Base-by-base conservation (phyloP, 2,797 vertebrate genomes). In the Lagodon rhomboides region DNA sequence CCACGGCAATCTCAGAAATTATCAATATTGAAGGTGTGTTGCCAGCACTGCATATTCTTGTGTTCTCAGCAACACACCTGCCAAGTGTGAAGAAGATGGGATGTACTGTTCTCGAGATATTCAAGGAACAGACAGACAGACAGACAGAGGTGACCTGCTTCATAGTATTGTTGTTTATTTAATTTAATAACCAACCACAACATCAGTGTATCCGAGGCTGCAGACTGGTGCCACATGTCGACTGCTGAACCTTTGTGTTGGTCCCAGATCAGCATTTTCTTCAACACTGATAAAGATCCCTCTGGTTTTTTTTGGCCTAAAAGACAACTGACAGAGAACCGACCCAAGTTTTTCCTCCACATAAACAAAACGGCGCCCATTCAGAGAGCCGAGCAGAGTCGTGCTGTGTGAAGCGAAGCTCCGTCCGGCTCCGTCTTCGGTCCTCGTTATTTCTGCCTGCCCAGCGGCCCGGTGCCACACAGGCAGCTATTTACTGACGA, bases 401-500 rank as follows among this genome's bases (percentile, higher is more conserved):
- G 64, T 51, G 65, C 79, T 83, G 86, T 79, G 85, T 91, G 83
- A 85, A 92, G 81, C 13, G 75, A 80, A 49, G 86, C 79, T 89
- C 85, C 88, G 91, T 89, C 89, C 89, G 92, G 82, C 86, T 80
- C 77, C 22, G 15, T 87, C 80, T 50, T 79, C 73, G 65, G 68
- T 76, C 83, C 88, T 91, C 86, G 84, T 93, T 92, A 91, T 91
- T 86, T 83, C 77, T 87, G 70, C 75, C 80, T 83, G 84, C 82
- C 82, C 90, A 89, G 66, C 79, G 89, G 82, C 86, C 82, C 79
- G 76, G 70, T 16, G 85, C 79, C 85, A 87, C 88, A 86, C 86
- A 86, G 79, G 69, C 86, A 84, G 85, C 81, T 77, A 80, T 89
- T 87, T 85, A 86, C 87, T 86, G 75, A 83, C 79, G 89, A 91